Evolutionary conservation across 1,140 invertebrate genomes (phyloP).

Genomic region (Brachionus calyciflorus): DNA sequence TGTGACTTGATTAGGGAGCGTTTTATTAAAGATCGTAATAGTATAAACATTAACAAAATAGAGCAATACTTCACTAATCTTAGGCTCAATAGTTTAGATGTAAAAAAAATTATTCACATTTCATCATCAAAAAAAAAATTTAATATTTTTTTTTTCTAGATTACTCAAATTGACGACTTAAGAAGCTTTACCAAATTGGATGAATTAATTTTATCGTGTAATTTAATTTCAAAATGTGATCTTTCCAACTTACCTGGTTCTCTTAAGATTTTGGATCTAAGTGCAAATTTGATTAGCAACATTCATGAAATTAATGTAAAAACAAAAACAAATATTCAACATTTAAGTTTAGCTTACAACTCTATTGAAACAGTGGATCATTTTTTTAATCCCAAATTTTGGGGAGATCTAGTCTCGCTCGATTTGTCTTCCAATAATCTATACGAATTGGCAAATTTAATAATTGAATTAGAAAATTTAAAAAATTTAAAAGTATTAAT

Average conservation of each 20-base stretch:
- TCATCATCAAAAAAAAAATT: neutral
- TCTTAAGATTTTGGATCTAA: constrained; percentile 29
- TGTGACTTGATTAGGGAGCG: constrained; percentile 20
- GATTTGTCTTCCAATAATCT: constrained; percentile 15
- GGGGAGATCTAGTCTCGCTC: constrained; percentile 4
- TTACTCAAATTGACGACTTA: neutral
- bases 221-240: neutral
- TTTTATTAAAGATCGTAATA: constrained; percentile 8
- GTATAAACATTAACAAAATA: neutral
- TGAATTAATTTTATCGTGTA: constrained; percentile 25
- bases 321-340: constrained; percentile 10
- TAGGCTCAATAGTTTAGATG: constrained; percentile 23
- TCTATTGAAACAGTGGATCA: neutral
- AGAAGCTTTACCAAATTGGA: constrained; percentile 18
- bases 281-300: constrained; percentile 8
- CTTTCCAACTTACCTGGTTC: constrained; percentile 27
- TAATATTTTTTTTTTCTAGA: neutral
- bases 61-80: constrained; percentile 28
- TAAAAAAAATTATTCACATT: neutral
- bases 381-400: constrained; percentile 31
- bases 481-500: constrained; percentile 32
- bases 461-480: constrained; percentile 16
- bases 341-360: constrained; percentile 27
- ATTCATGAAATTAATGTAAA: neutral
- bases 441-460: neutral